These are phyloP conservation scores for Apotomis capreana DNA, from an alignment of 2,888 invertebrate species.

Conservation along the genomic window DNA sequence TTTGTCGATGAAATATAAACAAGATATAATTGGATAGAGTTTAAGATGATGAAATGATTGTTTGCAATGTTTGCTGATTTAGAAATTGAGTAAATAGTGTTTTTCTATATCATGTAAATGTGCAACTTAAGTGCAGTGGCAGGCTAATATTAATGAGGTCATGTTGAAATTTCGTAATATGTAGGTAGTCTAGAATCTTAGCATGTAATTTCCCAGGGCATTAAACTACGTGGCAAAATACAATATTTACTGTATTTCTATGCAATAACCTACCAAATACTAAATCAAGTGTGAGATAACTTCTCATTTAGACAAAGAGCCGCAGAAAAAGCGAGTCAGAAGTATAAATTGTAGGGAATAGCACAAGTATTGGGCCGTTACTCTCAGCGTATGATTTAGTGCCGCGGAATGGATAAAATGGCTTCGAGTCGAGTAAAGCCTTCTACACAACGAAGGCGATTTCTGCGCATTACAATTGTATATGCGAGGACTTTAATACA, in stretches of 20 bases:
- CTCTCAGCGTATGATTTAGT: conserved; percentile 30
- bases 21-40: too few relatives aligned
- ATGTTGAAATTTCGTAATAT: too few relatives aligned
- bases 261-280: conserved; percentile 12
- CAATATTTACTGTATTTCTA: neutral
- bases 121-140: too few relatives aligned
- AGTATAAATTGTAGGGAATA: conserved; percentile 36
- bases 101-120: too few relatives aligned
- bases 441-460: neutral
- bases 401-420: conserved; percentile 32
- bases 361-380: conserved; percentile 36
- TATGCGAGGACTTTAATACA: too few relatives aligned
- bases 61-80: too few relatives aligned
- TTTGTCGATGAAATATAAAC: too few relatives aligned
- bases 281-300: conserved; percentile 32
- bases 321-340: conserved; percentile 28
- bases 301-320: conserved; percentile 34
- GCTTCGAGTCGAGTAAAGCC: conserved; percentile 6
- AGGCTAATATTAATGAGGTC: too few relatives aligned
- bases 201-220: too few relatives aligned
- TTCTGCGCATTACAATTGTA: neutral
- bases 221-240: neutral
- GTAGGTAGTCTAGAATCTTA: too few relatives aligned
- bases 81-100: too few relatives aligned
- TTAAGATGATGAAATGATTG: too few relatives aligned